Conservation (phyloP, 2,797 vertebrate species). For the Amphiprion clarkii region DNA sequence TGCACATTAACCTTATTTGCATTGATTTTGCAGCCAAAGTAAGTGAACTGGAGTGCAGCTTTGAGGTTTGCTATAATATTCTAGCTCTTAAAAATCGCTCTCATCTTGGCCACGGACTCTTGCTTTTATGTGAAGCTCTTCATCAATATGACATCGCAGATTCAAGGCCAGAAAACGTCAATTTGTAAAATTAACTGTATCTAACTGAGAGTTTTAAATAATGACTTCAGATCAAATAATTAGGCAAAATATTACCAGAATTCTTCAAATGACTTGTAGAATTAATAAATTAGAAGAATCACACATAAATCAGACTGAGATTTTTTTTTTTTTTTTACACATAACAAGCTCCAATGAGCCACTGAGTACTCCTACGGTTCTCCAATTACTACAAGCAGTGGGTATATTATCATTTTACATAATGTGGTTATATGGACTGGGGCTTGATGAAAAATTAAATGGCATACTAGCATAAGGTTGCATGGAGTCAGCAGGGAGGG, state of each 20-base stretch:
- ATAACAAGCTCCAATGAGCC: background rate
- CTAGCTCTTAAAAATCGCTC: background rate
- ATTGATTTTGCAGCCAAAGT: background rate
- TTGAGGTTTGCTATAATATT: background rate
- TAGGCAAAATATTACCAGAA: background rate
- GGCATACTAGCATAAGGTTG: conserved; percentile 55
- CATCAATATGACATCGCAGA: background rate
- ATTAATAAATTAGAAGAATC: background rate
- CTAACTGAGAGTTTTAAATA: background rate
- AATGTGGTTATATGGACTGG: conserved; percentile 20
- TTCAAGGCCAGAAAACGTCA: background rate
- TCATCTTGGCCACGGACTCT: background rate
- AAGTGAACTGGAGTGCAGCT: background rate
- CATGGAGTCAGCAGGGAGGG: conserved; percentile 69
- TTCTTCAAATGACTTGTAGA: background rate
- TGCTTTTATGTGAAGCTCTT: background rate
- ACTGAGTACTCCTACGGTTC: conserved; percentile 10
- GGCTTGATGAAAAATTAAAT: conserved; percentile 50
- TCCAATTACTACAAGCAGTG: conserved; percentile 40
- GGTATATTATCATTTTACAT: conserved; percentile 54
- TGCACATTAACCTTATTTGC: background rate
- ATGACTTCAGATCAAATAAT: background rate
- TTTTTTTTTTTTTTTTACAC: conserved; percentile 14
- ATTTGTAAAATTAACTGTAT: background rate
- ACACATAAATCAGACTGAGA: background rate